phyloP scores from a whole-genome alignment of 2,888 invertebrate species.

The Tenthredo mesomela region DNA sequence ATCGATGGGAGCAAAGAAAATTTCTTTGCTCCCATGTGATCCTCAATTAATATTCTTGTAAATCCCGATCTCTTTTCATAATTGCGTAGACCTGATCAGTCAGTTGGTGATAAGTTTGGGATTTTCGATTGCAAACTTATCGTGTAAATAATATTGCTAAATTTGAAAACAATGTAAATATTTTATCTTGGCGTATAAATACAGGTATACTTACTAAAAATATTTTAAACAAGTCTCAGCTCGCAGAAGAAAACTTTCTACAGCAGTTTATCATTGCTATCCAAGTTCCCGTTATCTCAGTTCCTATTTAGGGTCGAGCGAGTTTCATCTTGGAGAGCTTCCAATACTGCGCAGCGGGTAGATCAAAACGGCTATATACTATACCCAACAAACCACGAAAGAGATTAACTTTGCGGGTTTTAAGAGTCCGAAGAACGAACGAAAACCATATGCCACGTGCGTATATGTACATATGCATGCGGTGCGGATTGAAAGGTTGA shows the following conservation, averaged over 20 bases:
- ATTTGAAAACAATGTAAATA: no score
- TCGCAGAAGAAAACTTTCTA: neutral
- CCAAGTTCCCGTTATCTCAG: conserved; percentile 20
- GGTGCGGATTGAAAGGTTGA: conserved; percentile 13
- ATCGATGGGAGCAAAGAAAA: no score
- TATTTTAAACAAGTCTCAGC: neutral
- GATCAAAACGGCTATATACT: conserved; percentile 22
- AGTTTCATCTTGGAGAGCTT: neutral
- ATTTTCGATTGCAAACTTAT: no score
- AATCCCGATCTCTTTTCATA: no score
- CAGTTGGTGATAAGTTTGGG: no score
- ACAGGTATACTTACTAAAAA: no score
- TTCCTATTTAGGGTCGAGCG: conserved; percentile 14
- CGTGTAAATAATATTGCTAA: no score
- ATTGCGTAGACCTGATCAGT: no score
- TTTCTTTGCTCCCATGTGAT: no score
- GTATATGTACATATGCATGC: neutral
- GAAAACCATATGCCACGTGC: conserved; percentile 35
- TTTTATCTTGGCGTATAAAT: no score
- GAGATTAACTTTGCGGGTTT: conserved; percentile 29
- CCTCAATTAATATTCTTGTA: no score
- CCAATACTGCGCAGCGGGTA: neutral
- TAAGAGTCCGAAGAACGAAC: conserved; percentile 7
- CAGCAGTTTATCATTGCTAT: conserved; percentile 14
- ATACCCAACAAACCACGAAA: conserved; percentile 3